phyloP scores from a whole-genome alignment of 2,113 vertebrate genomes.

The Dendropsophus ebraccatus region DNA sequence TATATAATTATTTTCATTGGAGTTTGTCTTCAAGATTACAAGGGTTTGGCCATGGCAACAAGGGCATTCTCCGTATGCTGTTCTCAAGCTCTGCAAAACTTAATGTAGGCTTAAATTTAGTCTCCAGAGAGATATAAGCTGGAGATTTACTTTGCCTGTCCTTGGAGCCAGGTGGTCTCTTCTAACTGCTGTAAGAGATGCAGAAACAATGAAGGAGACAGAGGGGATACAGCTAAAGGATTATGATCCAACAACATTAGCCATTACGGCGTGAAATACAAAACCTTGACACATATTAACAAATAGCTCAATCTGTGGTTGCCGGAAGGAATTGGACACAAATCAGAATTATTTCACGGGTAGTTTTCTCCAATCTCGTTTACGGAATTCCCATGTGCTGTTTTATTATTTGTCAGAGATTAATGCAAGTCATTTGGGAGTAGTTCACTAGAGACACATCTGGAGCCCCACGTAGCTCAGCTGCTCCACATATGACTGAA shows the following conservation, averaged over 20 bases:
- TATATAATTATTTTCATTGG: background rate
- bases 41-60: background rate
- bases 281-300: slow-evolving; percentile 53
- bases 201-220: slow-evolving; percentile 50
- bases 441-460: slow-evolving; percentile 86
- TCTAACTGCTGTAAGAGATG: slow-evolving; percentile 24
- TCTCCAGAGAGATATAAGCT: slow-evolving; percentile 30
- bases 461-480: slow-evolving; percentile 84
- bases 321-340: slow-evolving; percentile 51
- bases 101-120: slow-evolving; percentile 19
- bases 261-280: slow-evolving; percentile 47
- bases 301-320: slow-evolving; percentile 44
- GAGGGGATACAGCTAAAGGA: slow-evolving; percentile 26
- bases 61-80: background rate
- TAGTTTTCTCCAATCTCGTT: slow-evolving; percentile 56
- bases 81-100: slow-evolving; percentile 14
- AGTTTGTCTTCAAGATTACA: background rate
- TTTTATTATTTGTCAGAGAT: slow-evolving; percentile 68
- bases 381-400: slow-evolving; percentile 60
- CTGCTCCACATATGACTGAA: slow-evolving; percentile 76
- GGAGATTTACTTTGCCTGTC: slow-evolving; percentile 42
- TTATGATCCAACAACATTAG: slow-evolving; percentile 49
- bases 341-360: slow-evolving; percentile 56
- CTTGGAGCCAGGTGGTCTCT: slow-evolving; percentile 51
- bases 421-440: slow-evolving; percentile 76